Percentiles rank a stretch among this genome's conserved stretches.
Conservation (phyloP, 2,888 invertebrate species). For the Leuctra nigra region DNA sequence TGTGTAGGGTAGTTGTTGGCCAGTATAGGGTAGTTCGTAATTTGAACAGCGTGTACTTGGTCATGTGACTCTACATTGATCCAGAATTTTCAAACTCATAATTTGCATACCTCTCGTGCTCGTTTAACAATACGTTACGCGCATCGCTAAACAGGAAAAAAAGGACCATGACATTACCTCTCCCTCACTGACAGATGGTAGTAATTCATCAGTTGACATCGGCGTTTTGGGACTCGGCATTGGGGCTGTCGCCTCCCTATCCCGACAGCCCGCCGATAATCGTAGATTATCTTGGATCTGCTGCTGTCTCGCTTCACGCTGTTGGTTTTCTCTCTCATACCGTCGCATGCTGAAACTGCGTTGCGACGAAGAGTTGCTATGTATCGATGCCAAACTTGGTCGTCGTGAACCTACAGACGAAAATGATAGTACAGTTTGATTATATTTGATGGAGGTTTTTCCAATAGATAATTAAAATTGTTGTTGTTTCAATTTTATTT, state of each 20-base stretch:
- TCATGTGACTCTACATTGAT: background rate
- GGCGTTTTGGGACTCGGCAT: conserved; percentile 75
- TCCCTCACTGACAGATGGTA: conserved; percentile 67
- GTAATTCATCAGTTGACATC: conserved; percentile 74
- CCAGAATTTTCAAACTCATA: too few species aligned
- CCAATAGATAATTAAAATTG: too few species aligned
- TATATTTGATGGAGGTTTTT: too few species aligned
- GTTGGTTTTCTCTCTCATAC: conserved; percentile 73
- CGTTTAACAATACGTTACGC: too few species aligned
- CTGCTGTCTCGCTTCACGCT: conserved; percentile 65
- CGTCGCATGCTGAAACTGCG: conserved; percentile 59
- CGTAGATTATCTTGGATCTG: conserved; percentile 43
- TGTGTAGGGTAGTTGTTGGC: too few species aligned
- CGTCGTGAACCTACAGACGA: conserved; percentile 87
- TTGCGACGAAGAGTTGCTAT: conserved; percentile 75
- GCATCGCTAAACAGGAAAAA: background rate
- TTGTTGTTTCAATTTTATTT: too few species aligned
- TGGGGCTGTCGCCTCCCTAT: conserved; percentile 38
- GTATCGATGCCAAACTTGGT: conserved; percentile 79
- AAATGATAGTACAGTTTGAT: too few species aligned
- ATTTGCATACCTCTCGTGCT: too few species aligned
- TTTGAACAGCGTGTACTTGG: too few species aligned
- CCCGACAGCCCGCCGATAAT: conserved; percentile 12
- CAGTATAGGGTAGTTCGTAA: too few species aligned
- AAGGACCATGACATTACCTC: conserved; percentile 25